Conservation (phyloP, 2,888 invertebrate species). For the Bimastos eiseni region DNA sequence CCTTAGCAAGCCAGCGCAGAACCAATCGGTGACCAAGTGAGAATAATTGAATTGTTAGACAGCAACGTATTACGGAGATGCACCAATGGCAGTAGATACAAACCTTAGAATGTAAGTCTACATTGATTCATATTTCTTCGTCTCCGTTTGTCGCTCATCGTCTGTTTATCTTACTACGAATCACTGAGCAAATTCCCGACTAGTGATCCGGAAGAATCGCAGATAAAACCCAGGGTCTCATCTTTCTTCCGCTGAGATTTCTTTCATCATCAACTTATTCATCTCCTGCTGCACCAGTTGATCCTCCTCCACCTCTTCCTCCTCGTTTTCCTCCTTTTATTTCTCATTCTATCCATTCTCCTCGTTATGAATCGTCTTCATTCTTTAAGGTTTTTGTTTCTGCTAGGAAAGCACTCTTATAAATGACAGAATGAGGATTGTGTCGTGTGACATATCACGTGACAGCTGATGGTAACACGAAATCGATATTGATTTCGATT, state of each 20-base stretch:
- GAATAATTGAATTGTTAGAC: not conserved
- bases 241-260: slow-evolving; percentile 5
- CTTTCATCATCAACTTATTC: not conserved
- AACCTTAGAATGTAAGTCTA: not conserved
- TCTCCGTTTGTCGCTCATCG: not conserved
- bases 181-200: not conserved
- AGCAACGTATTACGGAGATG: not conserved
- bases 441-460: too few relatives aligned
- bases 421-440: too few relatives aligned
- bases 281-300: not conserved
- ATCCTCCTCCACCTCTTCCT: not conserved
- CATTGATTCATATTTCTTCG: not conserved
- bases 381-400: not conserved
- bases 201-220: not conserved
- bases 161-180: not conserved
- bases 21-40: too few relatives aligned
- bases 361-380: not conserved
- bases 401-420: too few relatives aligned
- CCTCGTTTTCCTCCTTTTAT: not conserved
- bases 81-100: not conserved
- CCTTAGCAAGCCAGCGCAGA: too few relatives aligned
- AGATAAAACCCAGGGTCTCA: not conserved
- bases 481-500: not conserved
- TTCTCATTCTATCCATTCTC: not conserved
- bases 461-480: not conserved